These are phyloP conservation scores for Sceloporus undulatus DNA, from an alignment of 2,113 vertebrate species.

Conservation along the genomic window DNA sequence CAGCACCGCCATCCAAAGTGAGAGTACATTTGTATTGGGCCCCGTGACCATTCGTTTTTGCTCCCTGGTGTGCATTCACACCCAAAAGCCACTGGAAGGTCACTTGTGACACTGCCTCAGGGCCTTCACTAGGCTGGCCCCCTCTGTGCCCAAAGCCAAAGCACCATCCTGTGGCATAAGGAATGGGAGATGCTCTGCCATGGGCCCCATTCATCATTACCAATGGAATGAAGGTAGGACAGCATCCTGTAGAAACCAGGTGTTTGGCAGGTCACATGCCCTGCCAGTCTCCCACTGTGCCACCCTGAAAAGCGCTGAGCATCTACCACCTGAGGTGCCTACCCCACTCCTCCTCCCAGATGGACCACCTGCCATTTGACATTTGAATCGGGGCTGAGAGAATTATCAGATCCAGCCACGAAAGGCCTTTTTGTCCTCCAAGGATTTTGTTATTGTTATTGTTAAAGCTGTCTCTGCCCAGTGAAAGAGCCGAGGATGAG, in stretches of 20 bases:
- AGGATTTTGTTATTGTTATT: constrained; percentile 46
- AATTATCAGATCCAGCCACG: background rate
- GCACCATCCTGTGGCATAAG: background rate
- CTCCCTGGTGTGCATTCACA: background rate
- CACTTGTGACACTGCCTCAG: background rate
- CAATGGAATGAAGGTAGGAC: background rate
- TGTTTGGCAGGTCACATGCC: too few species aligned
- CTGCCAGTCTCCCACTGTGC: too few species aligned
- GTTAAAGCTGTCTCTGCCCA: background rate
- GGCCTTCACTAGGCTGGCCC: too few species aligned
- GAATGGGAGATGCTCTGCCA: background rate
- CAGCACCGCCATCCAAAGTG: too few species aligned
- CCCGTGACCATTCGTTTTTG: background rate
- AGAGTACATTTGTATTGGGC: too few species aligned
- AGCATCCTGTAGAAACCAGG: background rate
- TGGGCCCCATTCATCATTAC: background rate
- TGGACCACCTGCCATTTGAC: background rate
- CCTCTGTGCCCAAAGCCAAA: background rate
- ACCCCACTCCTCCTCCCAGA: constrained; percentile 5
- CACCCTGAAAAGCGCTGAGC: background rate
- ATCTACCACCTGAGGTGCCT: background rate
- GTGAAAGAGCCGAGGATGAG: constrained; percentile 33
- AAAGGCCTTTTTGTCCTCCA: background rate
- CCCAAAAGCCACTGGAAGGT: background rate
- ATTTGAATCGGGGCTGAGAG: background rate